A percentile compares a stretch with the other conserved stretches of the same genome.
Conservation (phyloP, 2,797 vertebrate genomes). For the Ciconia nigra region DNA sequence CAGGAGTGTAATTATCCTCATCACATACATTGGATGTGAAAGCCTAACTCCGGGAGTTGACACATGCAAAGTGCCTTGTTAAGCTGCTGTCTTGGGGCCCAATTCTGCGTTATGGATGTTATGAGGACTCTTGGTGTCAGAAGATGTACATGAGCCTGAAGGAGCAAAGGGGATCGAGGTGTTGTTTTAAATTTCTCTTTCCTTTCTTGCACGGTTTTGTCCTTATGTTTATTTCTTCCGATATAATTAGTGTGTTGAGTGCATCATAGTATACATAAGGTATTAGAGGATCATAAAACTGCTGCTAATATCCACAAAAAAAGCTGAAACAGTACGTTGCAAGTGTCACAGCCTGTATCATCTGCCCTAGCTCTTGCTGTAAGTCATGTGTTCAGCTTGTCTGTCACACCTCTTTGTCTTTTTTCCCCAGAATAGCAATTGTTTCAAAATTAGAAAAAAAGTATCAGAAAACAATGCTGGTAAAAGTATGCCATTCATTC, state of each 20-base stretch:
- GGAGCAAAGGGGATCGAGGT: neutral
- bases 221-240: neutral
- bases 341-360: neutral
- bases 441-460: neutral
- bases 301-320: neutral
- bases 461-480: neutral
- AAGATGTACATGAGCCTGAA: neutral
- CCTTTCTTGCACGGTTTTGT: neutral
- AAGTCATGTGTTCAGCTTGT: neutral
- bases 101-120: neutral
- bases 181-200: neutral
- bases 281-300: neutral
- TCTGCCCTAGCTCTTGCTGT: neutral
- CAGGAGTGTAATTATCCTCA: constrained; percentile 30
- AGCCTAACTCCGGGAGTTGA: neutral
- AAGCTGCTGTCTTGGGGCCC: neutral
- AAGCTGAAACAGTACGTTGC: neutral
- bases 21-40: neutral
- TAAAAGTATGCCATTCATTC: neutral
- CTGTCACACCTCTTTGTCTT: neutral
- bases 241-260: neutral
- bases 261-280: neutral
- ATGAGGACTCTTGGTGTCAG: neutral
- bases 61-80: constrained; percentile 6
- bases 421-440: neutral